Conservation (phyloP, 2,113 vertebrate genomes). For the Alosa alosa region DNA sequence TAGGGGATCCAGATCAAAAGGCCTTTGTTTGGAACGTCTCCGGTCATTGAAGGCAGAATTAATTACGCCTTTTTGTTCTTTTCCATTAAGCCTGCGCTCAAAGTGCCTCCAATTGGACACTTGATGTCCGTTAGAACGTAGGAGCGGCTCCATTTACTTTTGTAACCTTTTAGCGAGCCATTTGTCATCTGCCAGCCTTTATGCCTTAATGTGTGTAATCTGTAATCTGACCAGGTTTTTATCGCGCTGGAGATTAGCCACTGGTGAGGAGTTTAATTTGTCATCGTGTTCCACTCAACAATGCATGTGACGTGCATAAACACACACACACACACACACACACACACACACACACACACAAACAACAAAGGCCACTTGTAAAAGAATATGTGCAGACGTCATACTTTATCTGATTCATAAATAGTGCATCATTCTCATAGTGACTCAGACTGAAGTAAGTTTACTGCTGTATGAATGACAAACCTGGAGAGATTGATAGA, state of each 20-base stretch:
- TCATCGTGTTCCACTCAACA: not conserved
- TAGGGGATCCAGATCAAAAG: constrained; percentile 6
- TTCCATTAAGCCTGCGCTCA: not conserved
- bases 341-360: not conserved
- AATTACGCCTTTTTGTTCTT: constrained; percentile 36
- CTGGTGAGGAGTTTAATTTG: not conserved
- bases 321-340: not conserved
- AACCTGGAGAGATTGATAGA: no score
- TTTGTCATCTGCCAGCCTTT: not conserved
- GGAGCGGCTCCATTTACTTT: not conserved
- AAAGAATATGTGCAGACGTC: not conserved
- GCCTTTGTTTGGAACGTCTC: constrained; percentile 1
- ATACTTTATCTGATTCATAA: not conserved
- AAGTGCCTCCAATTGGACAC: not conserved
- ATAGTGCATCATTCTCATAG: not conserved
- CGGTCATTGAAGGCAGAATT: constrained; percentile 18
- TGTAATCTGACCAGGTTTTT: not conserved
- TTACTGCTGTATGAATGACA: not conserved
- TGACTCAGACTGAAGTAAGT: not conserved
- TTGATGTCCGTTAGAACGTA: not conserved
- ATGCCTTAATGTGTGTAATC: not conserved
- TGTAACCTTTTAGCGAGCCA: not conserved
- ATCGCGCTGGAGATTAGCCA: not conserved
- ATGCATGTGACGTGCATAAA: not conserved
- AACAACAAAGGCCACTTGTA: not conserved